A percentile compares a stretch with the other conserved stretches of the same genome.
These are phyloP conservation scores for Avahi laniger DNA, from an alignment of 2,797 vertebrate species.

Conservation along the genomic window DNA sequence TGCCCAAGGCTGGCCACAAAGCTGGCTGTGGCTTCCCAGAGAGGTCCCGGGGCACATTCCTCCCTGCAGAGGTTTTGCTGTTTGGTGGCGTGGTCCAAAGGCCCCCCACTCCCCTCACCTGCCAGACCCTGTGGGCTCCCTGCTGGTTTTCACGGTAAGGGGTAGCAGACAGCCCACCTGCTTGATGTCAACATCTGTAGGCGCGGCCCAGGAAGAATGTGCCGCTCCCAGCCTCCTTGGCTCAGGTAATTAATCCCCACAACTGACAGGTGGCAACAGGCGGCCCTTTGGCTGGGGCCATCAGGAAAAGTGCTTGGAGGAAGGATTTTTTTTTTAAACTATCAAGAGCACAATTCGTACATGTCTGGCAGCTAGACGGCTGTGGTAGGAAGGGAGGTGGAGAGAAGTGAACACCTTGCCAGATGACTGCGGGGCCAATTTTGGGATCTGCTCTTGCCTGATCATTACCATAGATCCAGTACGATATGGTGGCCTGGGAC, in stretches of 20 bases:
- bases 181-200: constrained; percentile 88
- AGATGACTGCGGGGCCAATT: constrained; percentile 33
- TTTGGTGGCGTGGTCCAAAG: not conserved
- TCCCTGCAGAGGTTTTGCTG: not conserved
- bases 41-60: constrained; percentile 38
- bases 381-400: constrained; percentile 35
- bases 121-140: not conserved
- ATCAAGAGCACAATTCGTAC: constrained; percentile 68
- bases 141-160: constrained; percentile 43
- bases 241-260: constrained; percentile 89
- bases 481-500: not conserved
- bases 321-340: constrained; percentile 78
- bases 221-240: constrained; percentile 86
- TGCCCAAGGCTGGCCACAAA: constrained; percentile 8
- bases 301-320: constrained; percentile 82
- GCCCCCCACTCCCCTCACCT: not conserved
- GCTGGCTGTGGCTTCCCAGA: not conserved
- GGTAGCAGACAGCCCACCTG: constrained; percentile 84
- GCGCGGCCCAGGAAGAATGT: constrained; percentile 87
- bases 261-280: constrained; percentile 91
- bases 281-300: constrained; percentile 84
- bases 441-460: not conserved
- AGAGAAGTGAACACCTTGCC: constrained; percentile 37
- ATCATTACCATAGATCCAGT: not conserved
- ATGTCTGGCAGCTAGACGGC: constrained; percentile 62